Base-by-base conservation (phyloP, 2,888 invertebrate genomes). In the Odontothrips loti region DNA sequence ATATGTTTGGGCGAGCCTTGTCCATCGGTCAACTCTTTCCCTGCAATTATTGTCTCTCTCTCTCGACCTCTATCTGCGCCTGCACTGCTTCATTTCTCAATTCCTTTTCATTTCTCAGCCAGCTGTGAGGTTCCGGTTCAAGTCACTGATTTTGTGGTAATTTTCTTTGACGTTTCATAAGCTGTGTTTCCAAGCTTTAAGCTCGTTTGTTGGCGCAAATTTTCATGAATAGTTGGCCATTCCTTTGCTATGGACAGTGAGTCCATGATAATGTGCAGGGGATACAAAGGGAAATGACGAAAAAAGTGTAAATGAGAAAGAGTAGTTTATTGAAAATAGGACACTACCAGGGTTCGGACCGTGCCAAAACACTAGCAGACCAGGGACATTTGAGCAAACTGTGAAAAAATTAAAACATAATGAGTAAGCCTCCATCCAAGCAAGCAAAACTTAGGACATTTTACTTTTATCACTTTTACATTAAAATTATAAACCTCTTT, bases 291-390 rank as follows among this genome's bases (percentile, higher is more conserved):
- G 27, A 11, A 75, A 10, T n/a, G 27, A 75, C 27, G 10, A 27
- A 27, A 27, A 12, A 75, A 75, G 23, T 27, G 68, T 75, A 75
- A 75, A 75, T 75, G 68, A 75, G 68, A 58, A 58, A 75, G 68
- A 75, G 68, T 75, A 27, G 68, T 75, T 75, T 75, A 75, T 75
- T 75, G 68, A 75, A 75, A 75, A 75, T 75, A 75, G 68, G 68
- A 75, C 68, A 75, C 68, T 75, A 75, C 68, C 68, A 75, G 68
- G 68, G 68, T 75, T 75, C 68, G 68, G 68, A 27, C 68, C n/a
- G 68, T 75, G 68, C 68, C 68, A 75, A 75, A 75, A 75, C 68
- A 75, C 68, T 75, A 27, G 68, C 68, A 75, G 68, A 75, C 23
- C 23, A 75, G 68, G 68, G 68, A 75, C 68, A 75, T 27, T 75